Percentiles rank a stretch among this genome's conserved stretches.
phyloP scores from a whole-genome alignment of 2,888 invertebrate species.

The Eurytoma adleriae region DNA sequence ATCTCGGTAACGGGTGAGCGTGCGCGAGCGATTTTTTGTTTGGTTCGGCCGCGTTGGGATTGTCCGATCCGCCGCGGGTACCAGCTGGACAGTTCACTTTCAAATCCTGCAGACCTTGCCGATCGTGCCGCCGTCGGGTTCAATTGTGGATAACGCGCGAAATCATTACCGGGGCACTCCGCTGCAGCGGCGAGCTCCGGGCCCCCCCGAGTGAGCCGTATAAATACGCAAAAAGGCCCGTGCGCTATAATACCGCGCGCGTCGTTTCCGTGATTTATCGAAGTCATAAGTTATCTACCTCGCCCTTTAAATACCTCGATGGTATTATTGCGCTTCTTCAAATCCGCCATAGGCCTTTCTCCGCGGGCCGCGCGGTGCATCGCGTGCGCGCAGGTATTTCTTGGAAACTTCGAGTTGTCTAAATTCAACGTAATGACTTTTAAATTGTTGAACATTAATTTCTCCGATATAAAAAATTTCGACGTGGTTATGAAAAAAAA shows the following conservation, averaged over 20 bases:
- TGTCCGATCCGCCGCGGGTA: neutral
- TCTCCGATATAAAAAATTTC: neutral
- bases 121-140: conserved; percentile 37
- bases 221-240: neutral
- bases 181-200: neutral
- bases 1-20: neutral
- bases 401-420: too few relatives aligned
- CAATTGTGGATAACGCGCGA: neutral
- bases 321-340: too few relatives aligned
- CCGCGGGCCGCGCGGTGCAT: too few relatives aligned
- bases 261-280: conserved; percentile 1
- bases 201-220: neutral
- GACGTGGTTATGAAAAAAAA: too few relatives aligned
- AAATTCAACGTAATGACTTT: neutral
- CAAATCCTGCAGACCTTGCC: conserved; percentile 53
- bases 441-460: neutral
- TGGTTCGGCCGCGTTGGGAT: neutral
- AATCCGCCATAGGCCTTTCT: too few relatives aligned
- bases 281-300: neutral
- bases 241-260: too few relatives aligned
- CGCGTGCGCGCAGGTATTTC: too few relatives aligned
- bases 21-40: conserved; percentile 16
- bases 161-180: conserved; percentile 16
- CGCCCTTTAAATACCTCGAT: too few relatives aligned
- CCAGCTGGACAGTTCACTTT: conserved; percentile 50